These are phyloP conservation scores for Sesamia nonagrioides DNA, from an alignment of 1,140 invertebrate species.

Conservation along the genomic window DNA sequence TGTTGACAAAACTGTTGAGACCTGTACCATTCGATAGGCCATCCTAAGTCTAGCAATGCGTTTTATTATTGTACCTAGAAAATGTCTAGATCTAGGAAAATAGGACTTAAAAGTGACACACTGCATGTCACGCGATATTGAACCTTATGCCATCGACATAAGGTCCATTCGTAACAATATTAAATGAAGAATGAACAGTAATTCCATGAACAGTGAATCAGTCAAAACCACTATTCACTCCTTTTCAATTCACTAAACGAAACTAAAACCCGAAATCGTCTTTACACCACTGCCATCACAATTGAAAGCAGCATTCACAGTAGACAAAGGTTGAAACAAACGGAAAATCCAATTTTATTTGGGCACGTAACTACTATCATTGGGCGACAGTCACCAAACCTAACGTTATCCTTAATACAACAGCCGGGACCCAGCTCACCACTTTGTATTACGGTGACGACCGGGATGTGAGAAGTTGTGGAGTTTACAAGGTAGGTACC, in stretches of 20 bases:
- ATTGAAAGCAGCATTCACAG: not conserved
- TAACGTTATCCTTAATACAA: constrained; percentile 35
- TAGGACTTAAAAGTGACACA: no score
- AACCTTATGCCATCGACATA: no score
- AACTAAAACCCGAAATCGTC: not conserved
- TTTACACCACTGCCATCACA: not conserved
- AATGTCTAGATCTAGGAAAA: no score
- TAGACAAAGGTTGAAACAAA: constrained; percentile 19
- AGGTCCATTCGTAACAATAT: no score
- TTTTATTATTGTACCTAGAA: no score
- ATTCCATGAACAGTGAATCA: no score
- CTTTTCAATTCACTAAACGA: not conserved
- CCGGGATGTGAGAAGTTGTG: constrained; percentile 1
- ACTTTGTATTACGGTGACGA: constrained; percentile 1
- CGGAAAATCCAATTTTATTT: constrained; percentile 27
- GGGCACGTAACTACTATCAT: constrained; percentile 31
- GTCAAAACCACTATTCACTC: not conserved
- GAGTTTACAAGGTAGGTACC: no score
- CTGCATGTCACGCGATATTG: no score
- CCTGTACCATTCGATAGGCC: no score
- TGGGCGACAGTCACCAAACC: constrained; percentile 8
- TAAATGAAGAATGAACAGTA: no score
- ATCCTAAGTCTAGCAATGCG: no score
- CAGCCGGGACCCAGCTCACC: not conserved
- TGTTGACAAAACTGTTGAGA: no score